Conservation (phyloP, 2,888 invertebrate genomes). For the Drepanosiphum platanoidis region DNA sequence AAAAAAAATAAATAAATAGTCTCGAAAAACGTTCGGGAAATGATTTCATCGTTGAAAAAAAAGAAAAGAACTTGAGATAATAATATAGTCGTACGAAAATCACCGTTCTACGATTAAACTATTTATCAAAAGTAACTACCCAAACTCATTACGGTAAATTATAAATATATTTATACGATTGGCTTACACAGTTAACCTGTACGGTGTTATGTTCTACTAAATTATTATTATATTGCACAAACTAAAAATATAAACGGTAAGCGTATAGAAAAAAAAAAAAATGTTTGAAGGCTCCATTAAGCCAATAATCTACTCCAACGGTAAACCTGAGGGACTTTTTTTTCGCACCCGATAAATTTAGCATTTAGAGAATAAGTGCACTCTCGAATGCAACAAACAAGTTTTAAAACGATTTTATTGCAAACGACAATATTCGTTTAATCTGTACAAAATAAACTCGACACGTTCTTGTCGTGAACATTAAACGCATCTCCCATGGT, state of each 20-base stretch:
- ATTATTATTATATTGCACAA: slow-evolving; percentile 20
- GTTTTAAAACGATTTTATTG: slow-evolving; percentile 24
- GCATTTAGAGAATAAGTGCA: slow-evolving; percentile 16
- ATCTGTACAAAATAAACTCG: slow-evolving; percentile 37
- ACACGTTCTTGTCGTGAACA: slow-evolving; percentile 15
- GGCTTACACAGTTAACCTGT: not conserved
- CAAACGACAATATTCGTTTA: slow-evolving; percentile 38
- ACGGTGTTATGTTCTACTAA: not conserved
- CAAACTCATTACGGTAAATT: too few species aligned
- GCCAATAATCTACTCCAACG: slow-evolving; percentile 22
- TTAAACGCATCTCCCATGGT: slow-evolving; percentile 5
- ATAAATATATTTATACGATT: too few species aligned
- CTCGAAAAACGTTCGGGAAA: too few species aligned
- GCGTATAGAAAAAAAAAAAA: not conserved
- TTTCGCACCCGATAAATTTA: slow-evolving; percentile 31
- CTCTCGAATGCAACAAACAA: slow-evolving; percentile 21
- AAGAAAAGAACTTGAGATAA: too few species aligned
- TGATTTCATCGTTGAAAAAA: too few species aligned
- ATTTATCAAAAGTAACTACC: too few species aligned
- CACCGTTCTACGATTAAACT: too few species aligned
- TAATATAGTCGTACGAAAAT: too few species aligned
- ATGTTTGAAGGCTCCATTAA: not conserved
- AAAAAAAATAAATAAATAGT: too few species aligned
- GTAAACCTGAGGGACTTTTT: slow-evolving; percentile 27
- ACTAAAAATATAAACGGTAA: not conserved